phyloP scores from a whole-genome alignment of 2,113 vertebrate genomes.

The Oryzias celebensis region DNA sequence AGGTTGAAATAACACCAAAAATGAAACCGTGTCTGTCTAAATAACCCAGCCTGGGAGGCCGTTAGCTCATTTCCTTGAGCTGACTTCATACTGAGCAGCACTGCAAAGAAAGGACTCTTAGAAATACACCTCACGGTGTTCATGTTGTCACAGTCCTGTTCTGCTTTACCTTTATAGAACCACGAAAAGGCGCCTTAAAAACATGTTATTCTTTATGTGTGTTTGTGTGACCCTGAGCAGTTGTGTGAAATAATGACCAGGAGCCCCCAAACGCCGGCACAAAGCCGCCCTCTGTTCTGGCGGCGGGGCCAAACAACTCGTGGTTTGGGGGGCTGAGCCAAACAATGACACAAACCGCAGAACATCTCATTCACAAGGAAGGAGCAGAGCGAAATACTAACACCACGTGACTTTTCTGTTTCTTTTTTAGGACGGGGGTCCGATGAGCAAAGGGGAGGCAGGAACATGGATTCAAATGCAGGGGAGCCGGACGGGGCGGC shows the following conservation, averaged over 20 bases:
- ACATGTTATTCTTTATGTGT: background rate
- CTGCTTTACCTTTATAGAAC: too few species aligned
- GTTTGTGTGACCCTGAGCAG: slow-evolving; percentile 43
- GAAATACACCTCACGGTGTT: too few species aligned
- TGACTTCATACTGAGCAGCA: too few species aligned
- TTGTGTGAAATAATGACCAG: slow-evolving; percentile 71
- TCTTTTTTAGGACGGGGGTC: slow-evolving; percentile 3
- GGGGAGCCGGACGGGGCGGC: slow-evolving; percentile 39
- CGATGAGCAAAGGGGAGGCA: slow-evolving; percentile 8
- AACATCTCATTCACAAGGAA: slow-evolving; percentile 1
- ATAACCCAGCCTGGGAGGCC: too few species aligned
- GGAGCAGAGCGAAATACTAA: slow-evolving; percentile 8
- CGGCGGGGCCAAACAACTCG: slow-evolving; percentile 59
- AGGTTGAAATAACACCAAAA: too few species aligned
- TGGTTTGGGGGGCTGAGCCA: slow-evolving; percentile 42
- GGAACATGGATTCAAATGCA: slow-evolving; percentile 25
- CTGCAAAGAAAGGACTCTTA: too few species aligned
- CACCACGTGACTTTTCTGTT: slow-evolving; percentile 10
- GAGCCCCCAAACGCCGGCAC: slow-evolving; percentile 46
- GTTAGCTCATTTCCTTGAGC: too few species aligned
- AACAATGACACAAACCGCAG: slow-evolving; percentile 37
- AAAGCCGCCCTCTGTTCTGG: slow-evolving; percentile 63
- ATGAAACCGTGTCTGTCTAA: too few species aligned
- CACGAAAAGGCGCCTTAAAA: background rate
- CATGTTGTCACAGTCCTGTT: too few species aligned